Percentiles rank a stretch among this genome's conserved stretches.
Evolutionary conservation across 2,113 vertebrate species (phyloP).

Genomic region (Telmatochromis sp.): DNA sequence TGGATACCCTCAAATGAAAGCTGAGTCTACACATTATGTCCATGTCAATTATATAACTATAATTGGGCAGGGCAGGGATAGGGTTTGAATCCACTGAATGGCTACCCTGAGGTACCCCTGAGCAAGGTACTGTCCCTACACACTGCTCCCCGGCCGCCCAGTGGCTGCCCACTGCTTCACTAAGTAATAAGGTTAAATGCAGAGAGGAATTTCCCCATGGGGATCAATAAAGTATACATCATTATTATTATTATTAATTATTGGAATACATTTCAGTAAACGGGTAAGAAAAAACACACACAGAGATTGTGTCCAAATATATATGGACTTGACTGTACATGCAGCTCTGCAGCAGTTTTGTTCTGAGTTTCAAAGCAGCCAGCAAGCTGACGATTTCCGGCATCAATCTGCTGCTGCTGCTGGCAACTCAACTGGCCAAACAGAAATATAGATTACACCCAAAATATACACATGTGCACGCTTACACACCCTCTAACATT

Average conservation of each 20-base stretch:
- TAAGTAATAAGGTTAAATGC: not conserved
- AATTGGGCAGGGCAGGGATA: not conserved
- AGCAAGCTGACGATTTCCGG: not conserved
- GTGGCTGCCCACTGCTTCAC: not conserved
- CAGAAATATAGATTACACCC: conserved; percentile 31
- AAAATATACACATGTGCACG: not conserved
- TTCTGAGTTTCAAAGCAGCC: not conserved
- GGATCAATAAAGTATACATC: not conserved
- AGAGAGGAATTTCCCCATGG: not conserved
- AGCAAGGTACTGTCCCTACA: not conserved
- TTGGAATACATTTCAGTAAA: not conserved
- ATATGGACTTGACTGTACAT: not conserved
- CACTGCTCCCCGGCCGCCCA: not conserved
- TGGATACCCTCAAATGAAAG: not conserved
- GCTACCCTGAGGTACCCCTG: not conserved
- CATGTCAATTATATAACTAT: not conserved
- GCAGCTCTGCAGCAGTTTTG: not conserved
- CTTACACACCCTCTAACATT: not conserved
- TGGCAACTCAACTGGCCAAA: conserved; percentile 4
- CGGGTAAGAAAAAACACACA: not conserved
- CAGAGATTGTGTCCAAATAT: not conserved
- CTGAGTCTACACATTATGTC: not conserved
- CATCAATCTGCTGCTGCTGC: conserved; percentile 14
- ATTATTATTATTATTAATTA: not conserved
- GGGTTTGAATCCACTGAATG: not conserved